Conservation (phyloP, 2,797 vertebrate genomes). For the Sebastes cheni region DNA sequence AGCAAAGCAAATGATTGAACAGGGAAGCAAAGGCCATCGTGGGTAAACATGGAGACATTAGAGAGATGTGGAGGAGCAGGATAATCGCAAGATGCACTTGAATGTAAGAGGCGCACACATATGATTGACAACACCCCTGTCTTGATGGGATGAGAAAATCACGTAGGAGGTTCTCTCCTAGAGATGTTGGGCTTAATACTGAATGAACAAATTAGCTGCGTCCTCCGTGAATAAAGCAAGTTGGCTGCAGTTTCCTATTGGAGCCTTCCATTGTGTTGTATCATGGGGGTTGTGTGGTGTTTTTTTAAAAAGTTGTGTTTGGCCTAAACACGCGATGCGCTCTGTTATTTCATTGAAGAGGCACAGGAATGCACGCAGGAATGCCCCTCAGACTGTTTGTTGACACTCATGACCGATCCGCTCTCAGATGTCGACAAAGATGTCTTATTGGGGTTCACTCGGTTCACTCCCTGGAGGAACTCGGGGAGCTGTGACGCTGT, state of each 20-base stretch:
- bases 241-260: conserved; percentile 38
- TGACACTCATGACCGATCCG: conserved; percentile 71
- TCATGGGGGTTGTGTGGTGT: conserved; percentile 23
- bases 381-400: conserved; percentile 75
- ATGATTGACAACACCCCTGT: conserved; percentile 3
- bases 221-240: conserved; percentile 40
- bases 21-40: neutral
- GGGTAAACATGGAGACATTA: neutral
- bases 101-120: neutral
- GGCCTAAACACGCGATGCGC: conserved; percentile 51
- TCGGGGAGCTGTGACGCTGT: conserved; percentile 65
- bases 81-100: neutral
- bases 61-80: neutral
- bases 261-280: conserved; percentile 43
- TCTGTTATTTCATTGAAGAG: conserved; percentile 66
- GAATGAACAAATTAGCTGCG: conserved; percentile 66
- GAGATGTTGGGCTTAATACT: conserved; percentile 18
- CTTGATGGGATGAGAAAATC: conserved; percentile 33
- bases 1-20: neutral
- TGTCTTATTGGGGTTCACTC: conserved; percentile 80
- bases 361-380: conserved; percentile 76
- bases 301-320: conserved; percentile 40
- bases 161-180: conserved; percentile 22
- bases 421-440: conserved; percentile 80
- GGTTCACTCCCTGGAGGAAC: conserved; percentile 71